phyloP scores from a whole-genome alignment of 1,140 invertebrate species.

The Cyphomyrmex costatus region DNA sequence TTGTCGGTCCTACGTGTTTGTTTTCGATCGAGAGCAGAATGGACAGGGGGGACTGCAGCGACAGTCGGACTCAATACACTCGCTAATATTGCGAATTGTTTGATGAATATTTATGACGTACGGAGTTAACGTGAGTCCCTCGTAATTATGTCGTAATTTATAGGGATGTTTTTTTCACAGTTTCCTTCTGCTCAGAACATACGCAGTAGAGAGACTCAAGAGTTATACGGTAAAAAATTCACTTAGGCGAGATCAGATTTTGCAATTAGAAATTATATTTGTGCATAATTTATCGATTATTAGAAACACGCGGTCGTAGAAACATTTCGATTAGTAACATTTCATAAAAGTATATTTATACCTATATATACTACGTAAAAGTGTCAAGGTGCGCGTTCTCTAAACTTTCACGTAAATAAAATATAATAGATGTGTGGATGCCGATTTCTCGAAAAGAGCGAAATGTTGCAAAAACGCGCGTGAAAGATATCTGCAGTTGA shows the following conservation, averaged over 20 bases:
- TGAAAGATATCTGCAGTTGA: not conserved
- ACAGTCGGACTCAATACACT: constrained; percentile 43
- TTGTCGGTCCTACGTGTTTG: constrained; percentile 65
- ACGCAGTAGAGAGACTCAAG: not conserved
- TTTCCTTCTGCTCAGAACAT: not conserved
- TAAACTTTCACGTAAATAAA: not conserved
- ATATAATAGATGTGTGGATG: not conserved
- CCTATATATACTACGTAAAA: not conserved
- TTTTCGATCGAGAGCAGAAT: constrained; percentile 34
- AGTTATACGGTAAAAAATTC: not conserved
- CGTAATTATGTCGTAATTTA: constrained; percentile 33
- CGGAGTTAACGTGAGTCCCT: constrained; percentile 14
- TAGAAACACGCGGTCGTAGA: not conserved
- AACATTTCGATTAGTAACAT: not conserved
- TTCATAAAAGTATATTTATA: not conserved
- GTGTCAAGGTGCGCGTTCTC: not conserved
- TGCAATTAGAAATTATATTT: not conserved
- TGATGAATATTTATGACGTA: constrained; percentile 48
- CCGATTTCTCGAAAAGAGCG: not conserved
- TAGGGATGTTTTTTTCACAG: constrained; percentile 10
- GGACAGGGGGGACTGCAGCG: too few species aligned
- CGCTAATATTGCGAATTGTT: constrained; percentile 52
- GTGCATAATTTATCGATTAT: not conserved
- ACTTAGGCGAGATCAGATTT: not conserved
- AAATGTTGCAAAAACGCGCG: not conserved